Base-by-base conservation (phyloP, 1,140 invertebrate genomes). In the Rhagoletis zephyria region DNA sequence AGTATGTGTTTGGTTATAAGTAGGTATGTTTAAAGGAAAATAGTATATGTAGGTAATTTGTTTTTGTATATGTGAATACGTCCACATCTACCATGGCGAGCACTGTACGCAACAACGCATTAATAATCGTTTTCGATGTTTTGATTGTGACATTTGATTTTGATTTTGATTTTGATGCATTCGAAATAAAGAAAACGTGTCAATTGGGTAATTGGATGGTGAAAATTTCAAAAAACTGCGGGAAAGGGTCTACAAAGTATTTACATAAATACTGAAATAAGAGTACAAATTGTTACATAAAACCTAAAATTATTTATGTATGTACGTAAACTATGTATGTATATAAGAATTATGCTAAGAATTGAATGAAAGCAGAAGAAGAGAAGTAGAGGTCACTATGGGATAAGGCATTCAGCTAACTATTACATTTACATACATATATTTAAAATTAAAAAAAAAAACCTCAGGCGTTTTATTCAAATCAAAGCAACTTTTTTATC, bases 1-100 rank as follows among this genome's bases (percentile, higher is more conserved):
- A 85, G n/a, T 30, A 48, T 61, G 19, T 30, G 40, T 67, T 40
- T 60, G 59, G 10, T n/a, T 51, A 81, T 51, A 81, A n/a, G 14
- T 77, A 51, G 9, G 42, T 51, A 81, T 51, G 14, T 51, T 40
- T 85, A 63, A 85, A 48, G 51, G 19, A 85, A 60, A 59, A 59
- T 85, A 30, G 42, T 87, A 48, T 67, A 48, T 87, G 12, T 51
- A 51, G 14, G 6, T n/a, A 48, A 67, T 40, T 87, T 86, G 56
- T 61, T 16, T 65, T 65, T 87, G 40, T 65, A 86, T 87, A 65
- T 87, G 59, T 85, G 85, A 48, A 81, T 88, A 89, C 91, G 91
- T 92, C 91, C 91, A 90, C 90, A 92, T 92, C 91, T 92, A 92
- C 91, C 91, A 92, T 92, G 92, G 91, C 92, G 91, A 91, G 90